Conservation (phyloP, 2,113 vertebrate genomes). For the Tyto alba region DNA sequence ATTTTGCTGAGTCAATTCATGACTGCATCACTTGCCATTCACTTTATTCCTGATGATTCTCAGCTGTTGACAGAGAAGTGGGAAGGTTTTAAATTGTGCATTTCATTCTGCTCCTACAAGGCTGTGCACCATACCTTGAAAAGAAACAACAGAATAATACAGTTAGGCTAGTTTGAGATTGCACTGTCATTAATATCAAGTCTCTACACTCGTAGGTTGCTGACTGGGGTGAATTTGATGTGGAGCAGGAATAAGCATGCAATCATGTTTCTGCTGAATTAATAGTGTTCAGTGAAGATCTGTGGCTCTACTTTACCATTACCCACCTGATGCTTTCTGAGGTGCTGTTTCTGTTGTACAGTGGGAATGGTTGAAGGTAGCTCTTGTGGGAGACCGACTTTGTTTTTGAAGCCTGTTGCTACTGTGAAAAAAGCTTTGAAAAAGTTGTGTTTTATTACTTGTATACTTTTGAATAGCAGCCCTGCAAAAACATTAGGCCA, state of each 20-base stretch:
- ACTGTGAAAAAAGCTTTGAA: neutral
- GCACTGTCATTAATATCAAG: neutral
- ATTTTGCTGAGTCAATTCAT: neutral
- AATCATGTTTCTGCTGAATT: neutral
- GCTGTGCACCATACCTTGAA: neutral
- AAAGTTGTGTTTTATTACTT: neutral
- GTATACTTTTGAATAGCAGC: neutral
- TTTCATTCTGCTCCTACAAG: neutral
- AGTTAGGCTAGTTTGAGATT: neutral
- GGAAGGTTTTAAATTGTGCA: neutral
- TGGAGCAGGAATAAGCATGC: neutral
- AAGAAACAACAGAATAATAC: neutral
- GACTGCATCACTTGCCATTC: neutral
- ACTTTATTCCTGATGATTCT: neutral
- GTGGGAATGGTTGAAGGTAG: neutral
- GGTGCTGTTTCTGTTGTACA: rapidly evolving
- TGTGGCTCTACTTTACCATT: neutral
- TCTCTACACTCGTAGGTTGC: neutral
- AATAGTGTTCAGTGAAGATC: neutral
- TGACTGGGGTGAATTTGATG: neutral
- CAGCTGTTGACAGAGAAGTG: neutral
- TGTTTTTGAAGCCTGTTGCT: neutral
- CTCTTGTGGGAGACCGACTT: neutral
- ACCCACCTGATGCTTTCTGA: neutral
- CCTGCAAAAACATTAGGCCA: neutral